phyloP scores from a whole-genome alignment of 37 sponge, comb jelly and placozoan genomes.

The Oscarella lobularis region DNA sequence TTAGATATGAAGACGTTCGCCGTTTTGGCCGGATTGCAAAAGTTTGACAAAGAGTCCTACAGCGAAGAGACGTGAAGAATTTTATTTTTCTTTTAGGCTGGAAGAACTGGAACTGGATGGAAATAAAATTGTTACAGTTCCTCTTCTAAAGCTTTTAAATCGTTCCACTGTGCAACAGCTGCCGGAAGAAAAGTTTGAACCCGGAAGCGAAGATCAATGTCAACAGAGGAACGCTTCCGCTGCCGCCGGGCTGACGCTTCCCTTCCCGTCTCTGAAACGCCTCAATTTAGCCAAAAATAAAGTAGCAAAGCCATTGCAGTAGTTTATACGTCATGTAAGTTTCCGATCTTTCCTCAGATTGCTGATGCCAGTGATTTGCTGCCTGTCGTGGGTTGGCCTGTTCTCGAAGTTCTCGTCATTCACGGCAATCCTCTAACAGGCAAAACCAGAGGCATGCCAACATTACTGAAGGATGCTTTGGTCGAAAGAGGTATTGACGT shows the following conservation, averaged over 20 bases:
- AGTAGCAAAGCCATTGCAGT: conserved; percentile 14
- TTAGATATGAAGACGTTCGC: conserved; percentile 59
- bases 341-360: conserved; percentile 16
- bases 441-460: conserved; percentile 28
- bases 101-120: conserved; percentile 62
- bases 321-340: not conserved
- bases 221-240: too few species aligned
- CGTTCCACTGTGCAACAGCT: not conserved
- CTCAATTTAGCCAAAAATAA: conserved; percentile 59
- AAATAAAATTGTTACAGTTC: conserved; percentile 67
- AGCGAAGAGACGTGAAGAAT: not conserved
- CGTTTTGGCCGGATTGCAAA: conserved; percentile 72
- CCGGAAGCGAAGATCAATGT: not conserved
- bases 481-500: not conserved
- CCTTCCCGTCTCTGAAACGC: conserved; percentile 52
- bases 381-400: conserved; percentile 33
- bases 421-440: conserved; percentile 56
- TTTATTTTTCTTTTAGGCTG: conserved; percentile 21
- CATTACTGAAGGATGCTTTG: not conserved
- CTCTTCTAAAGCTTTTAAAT: conserved; percentile 51
- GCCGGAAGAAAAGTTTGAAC: not conserved
- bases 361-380: conserved; percentile 31
- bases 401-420: conserved; percentile 35
- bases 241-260: not conserved
- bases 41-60: conserved; percentile 3